These are phyloP conservation scores for Volucella zonaria DNA, from an alignment of 2,888 invertebrate genomes.

Conservation along the genomic window DNA sequence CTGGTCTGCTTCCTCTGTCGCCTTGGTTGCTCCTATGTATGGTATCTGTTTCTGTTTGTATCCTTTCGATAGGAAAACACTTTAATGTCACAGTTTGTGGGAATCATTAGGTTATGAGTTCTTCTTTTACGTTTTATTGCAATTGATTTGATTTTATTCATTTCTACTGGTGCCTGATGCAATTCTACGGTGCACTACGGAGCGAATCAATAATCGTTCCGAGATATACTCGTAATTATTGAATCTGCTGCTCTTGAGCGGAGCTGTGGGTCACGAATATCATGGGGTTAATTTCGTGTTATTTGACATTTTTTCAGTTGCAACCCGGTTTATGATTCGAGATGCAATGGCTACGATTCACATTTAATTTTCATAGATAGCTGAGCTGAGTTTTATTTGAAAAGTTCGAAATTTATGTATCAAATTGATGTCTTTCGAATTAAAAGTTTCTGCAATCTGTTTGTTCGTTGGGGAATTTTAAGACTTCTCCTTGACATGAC, in stretches of 20 bases:
- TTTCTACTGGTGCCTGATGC: not conserved
- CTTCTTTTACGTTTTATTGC: conserved; percentile 28
- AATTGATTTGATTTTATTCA: conserved; percentile 28
- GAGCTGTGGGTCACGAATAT: conserved; percentile 32
- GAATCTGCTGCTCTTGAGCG: conserved; percentile 36
- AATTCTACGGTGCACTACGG: not conserved
- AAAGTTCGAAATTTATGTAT: not conserved
- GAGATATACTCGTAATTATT: conserved; percentile 32
- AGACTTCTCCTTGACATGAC: too few relatives aligned
- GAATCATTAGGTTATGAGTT: conserved; percentile 25
- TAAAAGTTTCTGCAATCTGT: conserved; percentile 2
- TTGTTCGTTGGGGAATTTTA: not conserved
- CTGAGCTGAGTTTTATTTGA: too few relatives aligned
- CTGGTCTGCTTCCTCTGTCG: not conserved
- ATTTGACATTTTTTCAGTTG: conserved; percentile 30
- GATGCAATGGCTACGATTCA: not conserved
- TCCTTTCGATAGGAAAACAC: conserved; percentile 13
- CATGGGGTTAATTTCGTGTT: conserved; percentile 30
- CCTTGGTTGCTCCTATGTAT: not conserved
- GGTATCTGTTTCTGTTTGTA: not conserved
- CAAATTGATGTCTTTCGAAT: not conserved
- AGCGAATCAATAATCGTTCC: conserved; percentile 51
- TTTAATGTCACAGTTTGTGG: conserved; percentile 46
- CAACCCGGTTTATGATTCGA: not conserved
- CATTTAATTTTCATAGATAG: conserved; percentile 11